These are phyloP conservation scores for Pseudomyrmex dendroicus DNA, from an alignment of 1,140 invertebrate genomes.

Conservation along the genomic window DNA sequence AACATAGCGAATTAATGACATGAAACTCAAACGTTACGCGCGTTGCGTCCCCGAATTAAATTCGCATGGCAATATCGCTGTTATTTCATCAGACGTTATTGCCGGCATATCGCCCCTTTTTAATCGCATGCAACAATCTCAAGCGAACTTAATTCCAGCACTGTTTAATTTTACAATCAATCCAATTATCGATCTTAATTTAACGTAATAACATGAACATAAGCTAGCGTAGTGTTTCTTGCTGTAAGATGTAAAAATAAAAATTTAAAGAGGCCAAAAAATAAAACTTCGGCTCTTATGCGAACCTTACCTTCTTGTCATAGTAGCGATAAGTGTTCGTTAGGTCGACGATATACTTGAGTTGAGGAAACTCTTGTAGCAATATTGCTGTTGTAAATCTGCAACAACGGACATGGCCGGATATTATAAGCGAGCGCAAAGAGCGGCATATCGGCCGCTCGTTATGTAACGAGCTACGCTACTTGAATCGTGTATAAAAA, in stretches of 20 bases:
- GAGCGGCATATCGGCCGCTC: slow-evolving; percentile 13
- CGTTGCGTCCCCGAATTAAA: slow-evolving; percentile 42
- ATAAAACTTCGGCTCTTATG: neutral
- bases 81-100: slow-evolving; percentile 41
- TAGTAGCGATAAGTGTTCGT: slow-evolving; percentile 90
- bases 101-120: slow-evolving; percentile 21
- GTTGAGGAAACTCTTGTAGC: slow-evolving; percentile 84
- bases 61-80: slow-evolving; percentile 26
- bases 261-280: neutral
- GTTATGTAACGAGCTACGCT: slow-evolving; percentile 32
- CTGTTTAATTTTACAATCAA: slow-evolving; percentile 8
- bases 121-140: slow-evolving; percentile 12
- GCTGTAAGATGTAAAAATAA: neutral
- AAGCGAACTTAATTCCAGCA: slow-evolving; percentile 4
- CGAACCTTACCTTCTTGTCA: slow-evolving; percentile 83
- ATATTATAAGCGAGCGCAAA: slow-evolving; percentile 45
- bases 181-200: neutral
- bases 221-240: neutral
- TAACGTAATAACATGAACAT: neutral
- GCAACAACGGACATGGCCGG: slow-evolving; percentile 71
- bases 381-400: slow-evolving; percentile 85
- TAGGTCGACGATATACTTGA: slow-evolving; percentile 89
- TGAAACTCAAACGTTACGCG: slow-evolving; percentile 43
- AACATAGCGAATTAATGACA: slow-evolving; percentile 38
- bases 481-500: slow-evolving; percentile 33